A percentile compares a stretch with the other conserved stretches of the same genome.
phyloP scores from a whole-genome alignment of 1,140 invertebrate species.

The Dreissena rostriformis region DNA sequence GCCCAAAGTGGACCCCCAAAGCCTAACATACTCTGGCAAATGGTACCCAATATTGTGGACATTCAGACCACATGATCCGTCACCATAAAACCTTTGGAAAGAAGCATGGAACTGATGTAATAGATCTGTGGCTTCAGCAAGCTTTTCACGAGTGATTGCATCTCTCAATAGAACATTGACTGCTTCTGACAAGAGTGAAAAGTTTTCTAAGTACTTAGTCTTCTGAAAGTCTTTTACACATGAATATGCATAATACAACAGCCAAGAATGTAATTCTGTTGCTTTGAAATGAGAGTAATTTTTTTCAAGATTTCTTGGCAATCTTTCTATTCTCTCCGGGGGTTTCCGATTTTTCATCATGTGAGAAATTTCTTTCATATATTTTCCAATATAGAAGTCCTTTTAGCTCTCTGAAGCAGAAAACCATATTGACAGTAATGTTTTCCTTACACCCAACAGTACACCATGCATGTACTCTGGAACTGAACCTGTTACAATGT shows the following conservation, averaged over 20 bases:
- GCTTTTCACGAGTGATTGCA: no score
- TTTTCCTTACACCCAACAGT: slow-evolving; percentile 48
- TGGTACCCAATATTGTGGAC: no score
- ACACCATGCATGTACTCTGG: slow-evolving; percentile 60
- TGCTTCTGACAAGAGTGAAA: no score
- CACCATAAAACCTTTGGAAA: no score
- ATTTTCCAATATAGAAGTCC: slow-evolving; percentile 56
- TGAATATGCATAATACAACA: slow-evolving; percentile 43
- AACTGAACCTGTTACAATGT: slow-evolving; percentile 50
- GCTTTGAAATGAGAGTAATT: slow-evolving; percentile 57
- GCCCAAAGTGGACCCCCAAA: no score
- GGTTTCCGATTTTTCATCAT: slow-evolving; percentile 43
- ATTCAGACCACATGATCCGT: no score
- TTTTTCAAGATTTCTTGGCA: slow-evolving; percentile 60
- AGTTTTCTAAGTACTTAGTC: slow-evolving; percentile 38
- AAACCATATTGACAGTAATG: slow-evolving; percentile 48
- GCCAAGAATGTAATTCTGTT: slow-evolving; percentile 51
- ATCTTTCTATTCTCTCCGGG: slow-evolving; percentile 46
- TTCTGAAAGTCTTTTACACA: slow-evolving; percentile 34
- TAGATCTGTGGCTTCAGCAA: no score
- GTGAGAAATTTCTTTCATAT: slow-evolving; percentile 35
- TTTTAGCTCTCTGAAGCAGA: slow-evolving; percentile 40
- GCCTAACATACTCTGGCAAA: no score
- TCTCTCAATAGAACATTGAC: no score
- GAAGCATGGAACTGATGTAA: no score